Percentiles rank a stretch among this genome's conserved stretches.
phyloP scores from a whole-genome alignment of 2,113 vertebrate genomes.

The Notiomystis cincta region DNA sequence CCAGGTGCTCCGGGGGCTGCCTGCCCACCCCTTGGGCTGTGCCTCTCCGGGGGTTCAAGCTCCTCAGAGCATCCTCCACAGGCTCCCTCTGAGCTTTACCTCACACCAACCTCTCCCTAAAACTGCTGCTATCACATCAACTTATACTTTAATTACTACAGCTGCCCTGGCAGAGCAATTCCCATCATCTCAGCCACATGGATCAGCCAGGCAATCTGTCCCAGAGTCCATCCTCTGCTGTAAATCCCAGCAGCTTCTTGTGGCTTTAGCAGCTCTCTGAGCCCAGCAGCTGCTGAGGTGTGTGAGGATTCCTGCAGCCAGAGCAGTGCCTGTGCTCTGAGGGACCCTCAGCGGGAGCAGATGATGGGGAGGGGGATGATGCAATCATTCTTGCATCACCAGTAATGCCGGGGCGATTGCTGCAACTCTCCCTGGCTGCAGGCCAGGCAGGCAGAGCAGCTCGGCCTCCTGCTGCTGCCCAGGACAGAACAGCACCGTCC shows the following conservation, averaged over 20 bases:
- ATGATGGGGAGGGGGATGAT: background rate
- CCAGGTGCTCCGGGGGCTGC: background rate
- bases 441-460: background rate
- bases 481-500: background rate
- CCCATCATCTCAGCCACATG: background rate
- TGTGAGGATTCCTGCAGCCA: fast-evolving
- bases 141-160: fast-evolving
- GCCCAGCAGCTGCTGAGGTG: background rate
- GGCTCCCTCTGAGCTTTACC: background rate
- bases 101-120: background rate
- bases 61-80: background rate
- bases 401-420: background rate
- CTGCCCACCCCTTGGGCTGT: background rate
- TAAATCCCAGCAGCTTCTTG: background rate
- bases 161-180: background rate
- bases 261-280: background rate
- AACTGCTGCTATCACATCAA: fast-evolving
- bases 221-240: background rate
- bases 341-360: background rate
- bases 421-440: background rate
- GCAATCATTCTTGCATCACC: background rate
- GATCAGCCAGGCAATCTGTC: background rate
- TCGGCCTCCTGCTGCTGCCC: background rate
- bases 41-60: fast-evolving
- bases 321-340: fast-evolving